phyloP scores from a whole-genome alignment of 1,140 invertebrate species.

The Nymphalis io region DNA sequence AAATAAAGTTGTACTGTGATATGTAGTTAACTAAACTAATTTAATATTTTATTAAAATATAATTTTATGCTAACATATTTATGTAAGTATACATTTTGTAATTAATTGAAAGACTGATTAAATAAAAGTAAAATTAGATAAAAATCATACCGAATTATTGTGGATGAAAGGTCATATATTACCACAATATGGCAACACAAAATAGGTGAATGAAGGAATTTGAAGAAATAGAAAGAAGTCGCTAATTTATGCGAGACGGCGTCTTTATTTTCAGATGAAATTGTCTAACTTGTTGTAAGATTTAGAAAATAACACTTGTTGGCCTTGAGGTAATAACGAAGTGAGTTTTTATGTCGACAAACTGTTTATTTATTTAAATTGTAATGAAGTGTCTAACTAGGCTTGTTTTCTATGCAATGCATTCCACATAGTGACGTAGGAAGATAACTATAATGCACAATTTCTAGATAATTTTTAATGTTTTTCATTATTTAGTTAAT shows the following conservation, averaged over 20 bases:
- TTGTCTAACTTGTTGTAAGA: conserved; percentile 61
- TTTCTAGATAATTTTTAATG: conserved; percentile 45
- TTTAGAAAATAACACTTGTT: conserved; percentile 61
- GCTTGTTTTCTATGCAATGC: conserved; percentile 74
- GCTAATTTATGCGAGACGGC: conserved; percentile 76
- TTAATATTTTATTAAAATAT: too few relatives aligned
- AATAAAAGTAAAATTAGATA: too few relatives aligned
- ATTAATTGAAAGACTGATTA: too few relatives aligned
- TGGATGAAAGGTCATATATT: not conserved
- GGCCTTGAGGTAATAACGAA: conserved; percentile 54
- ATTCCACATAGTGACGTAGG: conserved; percentile 75
- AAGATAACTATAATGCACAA: conserved; percentile 67
- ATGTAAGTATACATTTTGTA: too few relatives aligned
- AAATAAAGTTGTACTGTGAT: too few relatives aligned
- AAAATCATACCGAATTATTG: not conserved
- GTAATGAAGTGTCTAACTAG: conserved; percentile 56
- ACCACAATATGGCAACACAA: conserved; percentile 50
- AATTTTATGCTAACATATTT: too few relatives aligned
- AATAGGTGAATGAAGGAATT: conserved; percentile 74
- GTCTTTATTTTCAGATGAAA: conserved; percentile 78
- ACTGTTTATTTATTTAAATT: conserved; percentile 49
- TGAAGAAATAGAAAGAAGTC: conserved; percentile 79
- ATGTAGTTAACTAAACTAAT: too few relatives aligned
- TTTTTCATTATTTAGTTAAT: conserved; percentile 42
- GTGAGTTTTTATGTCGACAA: conserved; percentile 45